Conservation (phyloP, 2,113 vertebrate species). For the Piprites chloris region DNA sequence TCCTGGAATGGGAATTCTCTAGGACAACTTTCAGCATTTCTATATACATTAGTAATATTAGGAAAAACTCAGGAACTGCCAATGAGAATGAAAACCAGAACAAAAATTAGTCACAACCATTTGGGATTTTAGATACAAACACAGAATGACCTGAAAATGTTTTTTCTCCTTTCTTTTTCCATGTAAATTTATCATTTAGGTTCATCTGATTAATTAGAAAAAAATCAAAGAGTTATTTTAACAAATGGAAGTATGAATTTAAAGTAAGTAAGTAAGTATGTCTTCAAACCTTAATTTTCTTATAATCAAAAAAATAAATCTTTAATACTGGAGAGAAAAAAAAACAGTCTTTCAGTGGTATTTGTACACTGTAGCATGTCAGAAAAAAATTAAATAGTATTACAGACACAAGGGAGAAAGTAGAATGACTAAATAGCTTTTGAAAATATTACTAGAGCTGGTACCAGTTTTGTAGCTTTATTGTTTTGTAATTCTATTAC, state of each 20-base stretch:
- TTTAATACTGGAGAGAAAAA: background rate
- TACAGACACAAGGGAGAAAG: background rate
- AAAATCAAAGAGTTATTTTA: background rate
- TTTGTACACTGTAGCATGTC: background rate
- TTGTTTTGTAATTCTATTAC: background rate
- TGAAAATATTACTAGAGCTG: background rate
- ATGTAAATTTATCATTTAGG: background rate
- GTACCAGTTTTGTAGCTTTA: background rate
- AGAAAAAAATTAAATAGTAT: background rate
- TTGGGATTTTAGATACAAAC: background rate
- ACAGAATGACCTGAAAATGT: background rate
- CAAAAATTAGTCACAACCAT: background rate
- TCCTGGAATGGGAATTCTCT: background rate
- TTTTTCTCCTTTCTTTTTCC: background rate
- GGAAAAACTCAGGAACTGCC: background rate
- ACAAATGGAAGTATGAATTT: background rate
- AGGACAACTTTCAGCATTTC: background rate
- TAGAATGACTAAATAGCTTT: background rate
- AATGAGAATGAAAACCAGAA: background rate
- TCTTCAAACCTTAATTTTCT: background rate
- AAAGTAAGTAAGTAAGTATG: background rate
- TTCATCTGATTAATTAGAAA: background rate
- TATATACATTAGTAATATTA: background rate
- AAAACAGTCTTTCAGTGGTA: background rate
- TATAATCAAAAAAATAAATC: background rate